Percentiles rank a stretch among this genome's conserved stretches.
Conservation (phyloP, 2,113 vertebrate species). For the Struthidea cinerea region DNA sequence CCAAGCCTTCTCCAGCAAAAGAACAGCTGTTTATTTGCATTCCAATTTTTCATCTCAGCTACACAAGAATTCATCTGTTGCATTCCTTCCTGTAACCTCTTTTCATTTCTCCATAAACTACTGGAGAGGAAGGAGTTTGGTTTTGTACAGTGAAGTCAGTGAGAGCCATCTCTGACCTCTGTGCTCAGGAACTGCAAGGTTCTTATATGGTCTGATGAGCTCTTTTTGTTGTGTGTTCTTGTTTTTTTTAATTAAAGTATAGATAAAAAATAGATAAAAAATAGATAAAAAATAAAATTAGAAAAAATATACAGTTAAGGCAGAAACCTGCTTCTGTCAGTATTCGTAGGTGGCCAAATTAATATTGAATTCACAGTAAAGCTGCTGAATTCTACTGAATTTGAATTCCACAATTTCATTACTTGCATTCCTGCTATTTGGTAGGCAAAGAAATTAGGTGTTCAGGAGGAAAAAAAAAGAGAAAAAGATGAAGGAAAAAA, state of each 20-base stretch:
- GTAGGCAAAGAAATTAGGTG: neutral
- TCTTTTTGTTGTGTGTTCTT: neutral
- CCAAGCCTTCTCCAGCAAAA: neutral
- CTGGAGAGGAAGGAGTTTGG: neutral
- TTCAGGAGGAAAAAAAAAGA: neutral
- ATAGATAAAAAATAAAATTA: neutral
- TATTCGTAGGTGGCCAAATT: neutral
- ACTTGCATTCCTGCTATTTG: neutral
- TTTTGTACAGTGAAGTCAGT: neutral
- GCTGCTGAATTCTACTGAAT: neutral
- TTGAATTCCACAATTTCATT: neutral
- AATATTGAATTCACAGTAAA: neutral
- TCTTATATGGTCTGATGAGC: neutral
- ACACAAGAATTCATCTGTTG: neutral
- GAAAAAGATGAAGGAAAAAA: neutral
- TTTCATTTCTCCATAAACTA: neutral
- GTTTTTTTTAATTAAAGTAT: neutral
- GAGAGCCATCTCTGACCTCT: neutral
- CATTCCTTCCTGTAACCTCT: neutral
- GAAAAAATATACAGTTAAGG: neutral
- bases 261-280: too few relatives aligned
- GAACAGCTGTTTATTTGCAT: constrained; percentile 20
- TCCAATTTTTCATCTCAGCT: neutral
- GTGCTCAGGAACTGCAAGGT: neutral
- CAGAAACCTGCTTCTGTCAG: neutral